Evolutionary conservation across 2,888 invertebrate genomes (phyloP).

Genomic region (Ceramica pisi): DNA sequence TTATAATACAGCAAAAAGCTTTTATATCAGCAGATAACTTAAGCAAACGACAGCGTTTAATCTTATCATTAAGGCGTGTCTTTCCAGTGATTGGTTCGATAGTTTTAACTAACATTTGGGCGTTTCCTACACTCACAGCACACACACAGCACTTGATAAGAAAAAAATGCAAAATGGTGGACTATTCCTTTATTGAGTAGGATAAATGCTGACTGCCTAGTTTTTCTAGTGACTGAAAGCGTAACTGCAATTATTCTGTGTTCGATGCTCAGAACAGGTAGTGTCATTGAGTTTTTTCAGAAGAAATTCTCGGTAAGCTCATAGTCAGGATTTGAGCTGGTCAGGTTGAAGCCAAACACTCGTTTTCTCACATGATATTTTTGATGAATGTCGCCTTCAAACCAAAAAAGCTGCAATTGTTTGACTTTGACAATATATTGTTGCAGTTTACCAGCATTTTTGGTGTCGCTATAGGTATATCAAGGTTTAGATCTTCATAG

Average conservation of each 20-base stretch:
- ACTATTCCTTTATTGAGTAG: neutral
- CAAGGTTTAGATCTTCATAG: neutral
- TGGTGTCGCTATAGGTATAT: no score
- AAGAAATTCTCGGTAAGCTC: neutral
- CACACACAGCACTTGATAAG: constrained; percentile 4
- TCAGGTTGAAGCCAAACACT: no score
- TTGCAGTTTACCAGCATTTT: no score
- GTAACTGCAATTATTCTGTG: neutral
- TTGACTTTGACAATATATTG: no score
- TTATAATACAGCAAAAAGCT: constrained; percentile 9
- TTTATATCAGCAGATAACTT: constrained; percentile 2
- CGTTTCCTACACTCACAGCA: constrained; percentile 3
- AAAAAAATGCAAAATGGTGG: no score
- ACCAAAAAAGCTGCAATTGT: no score
- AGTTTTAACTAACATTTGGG: constrained; percentile 12
- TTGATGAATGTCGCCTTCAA: no score
- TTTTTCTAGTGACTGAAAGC: neutral
- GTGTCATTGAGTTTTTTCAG: neutral
- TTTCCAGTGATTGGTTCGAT: constrained; percentile 25
- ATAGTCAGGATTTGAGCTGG: neutral
- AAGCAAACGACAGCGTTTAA: neutral
- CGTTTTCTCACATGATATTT: no score
- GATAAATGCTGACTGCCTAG: neutral
- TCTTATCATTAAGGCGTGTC: constrained; percentile 34
- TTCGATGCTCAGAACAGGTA: no score